Evolutionary conservation across 2,888 invertebrate genomes (phyloP).

Genomic region (Himalopsyche tibetana): DNA sequence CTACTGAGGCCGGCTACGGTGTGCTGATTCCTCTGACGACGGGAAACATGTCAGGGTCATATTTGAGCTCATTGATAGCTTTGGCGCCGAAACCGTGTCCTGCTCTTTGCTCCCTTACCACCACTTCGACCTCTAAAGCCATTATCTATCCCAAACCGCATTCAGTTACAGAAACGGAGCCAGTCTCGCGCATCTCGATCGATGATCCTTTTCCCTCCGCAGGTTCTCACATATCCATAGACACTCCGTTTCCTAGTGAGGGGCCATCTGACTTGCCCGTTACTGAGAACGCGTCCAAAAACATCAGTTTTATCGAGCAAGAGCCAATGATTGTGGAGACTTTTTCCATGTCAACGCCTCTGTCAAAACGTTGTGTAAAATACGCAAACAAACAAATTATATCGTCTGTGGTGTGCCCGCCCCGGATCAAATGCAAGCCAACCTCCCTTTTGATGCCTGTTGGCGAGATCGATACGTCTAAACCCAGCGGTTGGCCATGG

Average conservation of each 20-base stretch:
- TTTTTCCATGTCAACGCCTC: not conserved
- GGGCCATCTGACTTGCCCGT: not conserved
- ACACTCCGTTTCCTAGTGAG: not conserved
- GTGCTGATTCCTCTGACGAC: not conserved
- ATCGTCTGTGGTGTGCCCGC: not conserved
- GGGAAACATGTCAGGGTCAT: too few species aligned
- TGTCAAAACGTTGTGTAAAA: not conserved
- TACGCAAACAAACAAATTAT: not conserved
- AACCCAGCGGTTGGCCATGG: not conserved
- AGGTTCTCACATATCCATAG: not conserved
- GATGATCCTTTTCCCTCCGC: not conserved
- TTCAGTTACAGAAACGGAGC: not conserved
- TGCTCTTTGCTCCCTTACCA: not conserved
- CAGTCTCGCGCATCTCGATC: not conserved
- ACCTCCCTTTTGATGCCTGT: conserved; percentile 49
- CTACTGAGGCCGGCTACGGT: not conserved
- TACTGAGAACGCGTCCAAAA: not conserved
- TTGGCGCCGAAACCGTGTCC: not conserved
- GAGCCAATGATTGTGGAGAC: conserved; percentile 46
- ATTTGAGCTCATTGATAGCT: not conserved
- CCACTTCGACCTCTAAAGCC: not conserved
- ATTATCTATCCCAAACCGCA: not conserved
- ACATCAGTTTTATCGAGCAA: not conserved
- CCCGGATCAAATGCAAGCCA: conserved; percentile 60
- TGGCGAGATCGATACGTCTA: not conserved